Percentiles rank a stretch among this genome's conserved stretches.
Evolutionary conservation across 2,797 vertebrate genomes (phyloP).

Genomic region (Leptatherina wallacei): DNA sequence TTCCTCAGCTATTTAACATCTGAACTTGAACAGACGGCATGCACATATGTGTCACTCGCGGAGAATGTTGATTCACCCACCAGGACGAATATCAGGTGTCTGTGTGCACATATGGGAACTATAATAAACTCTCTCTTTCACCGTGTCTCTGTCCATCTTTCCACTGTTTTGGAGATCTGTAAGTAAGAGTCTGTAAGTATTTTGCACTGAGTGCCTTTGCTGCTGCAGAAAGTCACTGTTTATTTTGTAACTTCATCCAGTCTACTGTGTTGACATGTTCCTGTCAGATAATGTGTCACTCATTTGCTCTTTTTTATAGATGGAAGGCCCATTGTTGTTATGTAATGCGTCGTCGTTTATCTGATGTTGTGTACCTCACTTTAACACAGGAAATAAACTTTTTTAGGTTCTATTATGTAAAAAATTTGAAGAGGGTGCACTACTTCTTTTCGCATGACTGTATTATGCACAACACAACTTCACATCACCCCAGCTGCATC

Average conservation of each 20-base stretch:
- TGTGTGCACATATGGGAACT: conserved; percentile 80
- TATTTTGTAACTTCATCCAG: conserved; percentile 28
- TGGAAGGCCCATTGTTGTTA: neutral
- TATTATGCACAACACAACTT: neutral
- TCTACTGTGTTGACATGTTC: conserved; percentile 16
- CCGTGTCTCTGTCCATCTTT: conserved; percentile 23
- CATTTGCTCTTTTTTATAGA: neutral
- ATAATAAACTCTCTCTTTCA: conserved; percentile 58
- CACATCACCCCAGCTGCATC: conserved; percentile 41
- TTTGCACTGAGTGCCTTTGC: conserved; percentile 23
- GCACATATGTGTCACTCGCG: conserved; percentile 72
- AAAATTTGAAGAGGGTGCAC: neutral
- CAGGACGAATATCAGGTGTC: conserved; percentile 80
- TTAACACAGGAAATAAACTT: neutral
- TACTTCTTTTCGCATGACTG: neutral
- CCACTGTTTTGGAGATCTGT: conserved; percentile 26
- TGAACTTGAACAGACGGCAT: conserved; percentile 62
- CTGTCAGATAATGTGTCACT: conserved; percentile 24
- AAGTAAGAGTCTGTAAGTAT: conserved; percentile 13
- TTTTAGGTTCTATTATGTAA: neutral
- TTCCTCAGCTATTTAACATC: conserved; percentile 46
- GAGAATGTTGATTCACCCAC: conserved; percentile 81
- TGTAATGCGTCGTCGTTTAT: too few species aligned
- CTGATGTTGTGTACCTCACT: neutral
- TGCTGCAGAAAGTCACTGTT: conserved; percentile 34